phyloP scores from a whole-genome alignment of 2,113 vertebrate genomes.

The Esox niger region DNA sequence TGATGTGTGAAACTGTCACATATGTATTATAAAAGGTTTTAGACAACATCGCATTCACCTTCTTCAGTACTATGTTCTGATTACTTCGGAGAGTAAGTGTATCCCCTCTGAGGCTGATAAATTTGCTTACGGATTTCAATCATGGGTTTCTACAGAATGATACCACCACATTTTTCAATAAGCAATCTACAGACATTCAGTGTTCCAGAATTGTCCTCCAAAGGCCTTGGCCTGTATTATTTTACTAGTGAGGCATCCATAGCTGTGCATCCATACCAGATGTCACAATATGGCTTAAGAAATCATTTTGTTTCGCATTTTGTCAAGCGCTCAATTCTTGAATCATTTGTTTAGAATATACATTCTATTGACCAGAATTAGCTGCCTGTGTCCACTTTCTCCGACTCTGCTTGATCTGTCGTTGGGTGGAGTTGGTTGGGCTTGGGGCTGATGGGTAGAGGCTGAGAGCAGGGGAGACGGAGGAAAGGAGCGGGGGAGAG shows the following conservation, averaged over 20 bases:
- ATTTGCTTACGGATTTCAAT: too few species aligned
- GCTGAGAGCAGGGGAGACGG: conserved; percentile 21
- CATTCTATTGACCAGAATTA: not conserved
- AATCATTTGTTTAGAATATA: not conserved
- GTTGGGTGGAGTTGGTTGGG: not conserved
- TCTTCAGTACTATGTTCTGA: too few species aligned
- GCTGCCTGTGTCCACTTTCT: not conserved
- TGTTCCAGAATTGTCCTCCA: not conserved
- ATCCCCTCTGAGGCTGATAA: too few species aligned
- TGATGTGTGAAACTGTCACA: conserved; percentile 69
- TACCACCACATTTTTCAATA: not conserved
- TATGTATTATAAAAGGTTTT: conserved; percentile 52
- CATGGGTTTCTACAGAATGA: not conserved
- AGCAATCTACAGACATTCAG: not conserved
- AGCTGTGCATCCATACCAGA: not conserved
- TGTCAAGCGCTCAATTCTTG: not conserved
- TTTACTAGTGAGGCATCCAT: too few species aligned
- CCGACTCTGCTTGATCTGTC: not conserved
- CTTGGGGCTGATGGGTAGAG: not conserved
- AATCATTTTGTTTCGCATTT: too few species aligned
- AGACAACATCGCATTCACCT: conserved; percentile 1
- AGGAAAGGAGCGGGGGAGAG: not conserved
- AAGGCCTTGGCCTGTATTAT: too few species aligned
- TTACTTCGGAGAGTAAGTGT: not conserved
- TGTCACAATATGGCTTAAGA: not conserved